Percentiles rank a stretch among this genome's conserved stretches.
phyloP scores from a whole-genome alignment of 2,113 vertebrate genomes.

The Pipa parva region DNA sequence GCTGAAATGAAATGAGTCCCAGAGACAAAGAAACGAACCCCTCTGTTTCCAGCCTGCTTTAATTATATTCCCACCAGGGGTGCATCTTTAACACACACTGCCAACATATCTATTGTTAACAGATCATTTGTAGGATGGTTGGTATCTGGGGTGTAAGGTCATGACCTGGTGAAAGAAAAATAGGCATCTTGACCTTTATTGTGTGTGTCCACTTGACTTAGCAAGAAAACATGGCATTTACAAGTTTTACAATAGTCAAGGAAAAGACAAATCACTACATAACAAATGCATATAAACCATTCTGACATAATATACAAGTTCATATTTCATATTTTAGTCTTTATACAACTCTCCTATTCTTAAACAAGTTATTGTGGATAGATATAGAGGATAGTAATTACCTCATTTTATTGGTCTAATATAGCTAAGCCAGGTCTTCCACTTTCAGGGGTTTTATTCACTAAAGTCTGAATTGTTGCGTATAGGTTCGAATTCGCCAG shows the following conservation, averaged over 20 bases:
- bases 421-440: too few relatives aligned
- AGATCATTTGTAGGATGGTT: conserved; percentile 5
- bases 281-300: too few relatives aligned
- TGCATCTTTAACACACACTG: conserved; percentile 46
- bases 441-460: too few relatives aligned
- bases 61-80: conserved; percentile 84
- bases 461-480: too few relatives aligned
- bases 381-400: too few relatives aligned
- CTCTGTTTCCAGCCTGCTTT: conserved; percentile 75
- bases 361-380: too few relatives aligned
- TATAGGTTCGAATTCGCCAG: too few relatives aligned
- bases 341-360: too few relatives aligned
- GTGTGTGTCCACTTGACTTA: conserved; percentile 29
- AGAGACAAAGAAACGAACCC: conserved; percentile 62
- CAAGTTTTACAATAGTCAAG: not conserved
- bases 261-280: not conserved
- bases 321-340: too few relatives aligned
- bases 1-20: conserved; percentile 61
- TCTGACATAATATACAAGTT: too few relatives aligned
- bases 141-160: conserved; percentile 43
- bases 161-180: conserved; percentile 52
- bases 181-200: conserved; percentile 45
- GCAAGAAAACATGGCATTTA: not conserved
- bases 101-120: conserved; percentile 31
- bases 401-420: too few relatives aligned